Base-by-base conservation (phyloP, 1,140 invertebrate genomes). In the Saccostrea glomerata region DNA sequence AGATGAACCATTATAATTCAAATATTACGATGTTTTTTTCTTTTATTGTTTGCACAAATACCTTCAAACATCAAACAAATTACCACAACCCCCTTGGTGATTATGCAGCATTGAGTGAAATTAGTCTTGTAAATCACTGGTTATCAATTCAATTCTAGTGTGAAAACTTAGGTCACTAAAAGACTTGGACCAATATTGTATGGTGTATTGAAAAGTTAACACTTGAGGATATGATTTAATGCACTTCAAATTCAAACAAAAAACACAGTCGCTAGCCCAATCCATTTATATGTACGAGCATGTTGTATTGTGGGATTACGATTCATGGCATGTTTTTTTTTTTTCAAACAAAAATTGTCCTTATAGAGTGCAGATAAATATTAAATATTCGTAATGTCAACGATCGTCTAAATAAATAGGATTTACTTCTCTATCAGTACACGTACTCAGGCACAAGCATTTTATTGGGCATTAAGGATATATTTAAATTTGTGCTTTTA, bases 301-400 rank as follows among this genome's bases (percentile, higher is more conserved):
- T 47, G 40, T 23, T 25, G 0, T 73, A 73, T 25, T 13, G 25
- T 60, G 5, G 23, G 23, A 73, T 73, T 73, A 73, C n/a, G 30
- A 73, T 73, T 73, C 70, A 73, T 36, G 9, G 70, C 70, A 73
- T 73, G 70, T 73, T 25, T 73, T 73, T 73, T 30, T 2, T 30
- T n/a, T n/a, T n/a, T n/a, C 70, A 30, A 30, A 73, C 70, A 73
- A 73, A 73, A 36, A 73, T 11, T 73, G 70, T 23, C 30, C 23
- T 73, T 25, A 73, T n/a, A n/a, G 25, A 25, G 70, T 73, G 70
- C 25, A 23, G 70, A 73, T 73, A 23, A 73, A 73, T 73, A 73
- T 60, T 20, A 60, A 60, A 20, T 15, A 20, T 20, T 15, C 13
- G 15, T 60, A 60, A 60, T 30, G 70, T 25, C 30, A 73, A 73